Conservation (phyloP, 2,797 vertebrate genomes). For the Huso huso region DNA sequence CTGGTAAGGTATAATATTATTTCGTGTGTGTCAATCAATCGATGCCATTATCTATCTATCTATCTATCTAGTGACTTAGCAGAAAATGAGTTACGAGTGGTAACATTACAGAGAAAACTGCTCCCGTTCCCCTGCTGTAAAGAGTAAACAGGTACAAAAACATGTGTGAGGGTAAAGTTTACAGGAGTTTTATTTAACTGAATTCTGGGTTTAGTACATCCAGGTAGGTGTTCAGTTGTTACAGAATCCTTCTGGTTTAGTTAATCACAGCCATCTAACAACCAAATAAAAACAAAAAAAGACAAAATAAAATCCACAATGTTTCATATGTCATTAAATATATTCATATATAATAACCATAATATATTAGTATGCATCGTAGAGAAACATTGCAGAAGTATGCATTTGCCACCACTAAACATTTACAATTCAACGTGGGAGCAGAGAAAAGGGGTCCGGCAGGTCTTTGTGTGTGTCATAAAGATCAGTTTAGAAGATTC, state of each 20-base stretch:
- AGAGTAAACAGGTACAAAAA: no score
- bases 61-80: no score
- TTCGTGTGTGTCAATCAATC: no score
- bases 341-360: slow-evolving; percentile 99
- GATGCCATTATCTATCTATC: no score
- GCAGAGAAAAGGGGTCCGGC: slow-evolving; percentile 63
- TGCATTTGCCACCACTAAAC: slow-evolving; percentile 80
- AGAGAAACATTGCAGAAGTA: slow-evolving; percentile 80
- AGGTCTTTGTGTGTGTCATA: slow-evolving; percentile 28
- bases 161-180: slow-evolving; percentile 44
- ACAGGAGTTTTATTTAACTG: slow-evolving; percentile 88
- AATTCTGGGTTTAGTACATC: slow-evolving; percentile 86
- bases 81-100: no score
- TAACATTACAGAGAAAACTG: no score
- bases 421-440: slow-evolving; percentile 92
- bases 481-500: slow-evolving; percentile 35
- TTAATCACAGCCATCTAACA: slow-evolving; percentile 72
- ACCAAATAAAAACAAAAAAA: slow-evolving; percentile 45
- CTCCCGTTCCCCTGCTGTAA: no score
- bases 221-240: slow-evolving; percentile 80
- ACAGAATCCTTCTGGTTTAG: slow-evolving; percentile 73
- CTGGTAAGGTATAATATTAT: no score
- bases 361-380: slow-evolving; percentile 99
- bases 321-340: slow-evolving; percentile 97
- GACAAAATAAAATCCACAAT: slow-evolving; percentile 83